Evolutionary conservation across 2,888 invertebrate species (phyloP), one percentile per base, ranked within the genome.

Genomic region (Drosophila limbata): DNA sequence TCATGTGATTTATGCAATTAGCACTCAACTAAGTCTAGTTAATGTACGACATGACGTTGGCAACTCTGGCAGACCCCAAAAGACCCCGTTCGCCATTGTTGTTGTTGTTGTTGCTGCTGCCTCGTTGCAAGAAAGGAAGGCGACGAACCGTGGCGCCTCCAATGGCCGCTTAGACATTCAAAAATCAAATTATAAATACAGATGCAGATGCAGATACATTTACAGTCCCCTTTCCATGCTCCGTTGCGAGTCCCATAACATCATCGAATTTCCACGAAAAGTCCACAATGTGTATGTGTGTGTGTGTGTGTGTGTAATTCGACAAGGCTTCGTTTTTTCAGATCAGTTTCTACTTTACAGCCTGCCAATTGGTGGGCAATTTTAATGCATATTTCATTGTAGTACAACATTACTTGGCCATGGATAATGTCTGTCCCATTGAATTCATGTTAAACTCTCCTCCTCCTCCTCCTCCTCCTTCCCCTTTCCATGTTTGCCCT

Each of bases 1-100:
- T 76, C 73, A 61, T 84, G 75, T 88, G 89, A 89, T 85, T 89
- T 89, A 86, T 79, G 84, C 88, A 88, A 88, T 88, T 88, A 89
- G 86, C 88, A 89, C 81, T 88, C 84, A 55, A 78, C 86, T 82
- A 82, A 82, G 84, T 77, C 82, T 79, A 74, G 60, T 79, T 84
- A 82, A 82, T 82, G 79, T 79, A 84, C 81, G 84, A 82, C 73
- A 79, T 77, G 82, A 61, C 78, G 72, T 69, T 80, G 78, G 71
- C 76, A 73, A 57, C 53, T 69, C 64, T 65, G 47, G 51, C 64
- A 67, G 48, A 25, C 35, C 15, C 19, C 39, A 25, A 50, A 50
- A 50, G 31, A 45, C 28, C 42, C 42, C 53, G 51, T 44, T 40
- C 13, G 5, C n/a, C 39, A 48, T 48, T 51, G 35, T 28, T 8